Conservation (phyloP, 2,113 vertebrate species). For the Syrrhaptes paradoxus region DNA sequence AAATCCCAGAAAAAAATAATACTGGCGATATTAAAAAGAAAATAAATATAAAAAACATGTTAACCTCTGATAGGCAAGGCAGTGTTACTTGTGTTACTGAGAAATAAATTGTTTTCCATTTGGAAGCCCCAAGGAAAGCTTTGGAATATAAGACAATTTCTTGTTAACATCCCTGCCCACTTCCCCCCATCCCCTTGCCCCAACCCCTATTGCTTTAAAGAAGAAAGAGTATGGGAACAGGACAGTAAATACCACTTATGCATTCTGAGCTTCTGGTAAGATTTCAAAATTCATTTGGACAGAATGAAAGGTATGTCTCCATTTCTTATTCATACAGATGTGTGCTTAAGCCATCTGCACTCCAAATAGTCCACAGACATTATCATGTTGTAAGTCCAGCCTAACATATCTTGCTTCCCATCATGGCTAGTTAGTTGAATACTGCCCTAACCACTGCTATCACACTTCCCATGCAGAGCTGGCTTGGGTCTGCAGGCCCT, state of each 20-base stretch:
- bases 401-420: background rate
- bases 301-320: background rate
- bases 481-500: background rate
- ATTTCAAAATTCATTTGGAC: background rate
- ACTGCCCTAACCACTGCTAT: background rate
- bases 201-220: background rate
- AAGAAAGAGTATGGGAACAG: background rate
- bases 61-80: background rate
- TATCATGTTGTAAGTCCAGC: background rate
- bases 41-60: background rate
- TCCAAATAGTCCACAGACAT: background rate
- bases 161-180: background rate
- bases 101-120: background rate
- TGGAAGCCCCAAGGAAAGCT: background rate
- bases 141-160: background rate
- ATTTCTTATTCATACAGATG: background rate
- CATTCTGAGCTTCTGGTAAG: background rate
- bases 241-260: background rate
- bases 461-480: background rate
- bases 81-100: background rate
- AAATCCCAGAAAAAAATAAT: background rate
- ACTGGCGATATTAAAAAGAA: background rate
- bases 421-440: background rate
- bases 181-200: accelerated
- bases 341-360: background rate